Percentiles rank a stretch among this genome's conserved stretches.
Conservation (phyloP, 2,888 invertebrate genomes). For the Melanophora roralis region DNA sequence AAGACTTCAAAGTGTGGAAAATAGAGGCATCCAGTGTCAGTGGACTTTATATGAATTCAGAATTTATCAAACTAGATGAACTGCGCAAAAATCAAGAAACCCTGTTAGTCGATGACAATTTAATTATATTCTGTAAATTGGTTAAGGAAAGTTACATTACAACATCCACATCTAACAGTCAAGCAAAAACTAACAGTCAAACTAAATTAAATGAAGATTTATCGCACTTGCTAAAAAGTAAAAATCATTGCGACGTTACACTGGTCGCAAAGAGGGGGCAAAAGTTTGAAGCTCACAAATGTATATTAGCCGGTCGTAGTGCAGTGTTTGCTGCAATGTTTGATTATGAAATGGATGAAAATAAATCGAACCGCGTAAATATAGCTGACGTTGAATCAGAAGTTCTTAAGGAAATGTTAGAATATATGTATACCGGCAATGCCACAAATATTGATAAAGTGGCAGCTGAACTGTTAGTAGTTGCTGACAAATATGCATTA, state of each 20-base stretch:
- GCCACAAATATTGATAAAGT: conserved; percentile 97
- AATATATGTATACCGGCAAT: conserved; percentile 98
- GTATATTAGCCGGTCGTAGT: too few species aligned
- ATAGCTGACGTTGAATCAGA: conserved; percentile 98
- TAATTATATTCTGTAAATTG: too few species aligned
- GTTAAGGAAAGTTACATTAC: too few species aligned
- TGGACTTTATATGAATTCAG: conserved; percentile 77
- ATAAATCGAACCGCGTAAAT: conserved; percentile 96
- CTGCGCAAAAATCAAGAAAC: too few species aligned
- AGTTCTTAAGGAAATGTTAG: conserved; percentile 96
- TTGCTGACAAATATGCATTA: conserved; percentile 98
- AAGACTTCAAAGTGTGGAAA: not conserved
- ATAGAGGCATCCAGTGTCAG: not conserved
- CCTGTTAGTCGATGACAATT: too few species aligned
- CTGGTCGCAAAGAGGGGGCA: conserved; percentile 91
- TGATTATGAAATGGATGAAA: conserved; percentile 99
- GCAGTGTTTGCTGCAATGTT: too few species aligned
- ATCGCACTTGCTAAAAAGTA: conserved; percentile 87
- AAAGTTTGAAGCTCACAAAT: conserved; percentile 96
- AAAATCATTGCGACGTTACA: not conserved
- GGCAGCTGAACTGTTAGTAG: conserved; percentile 98
- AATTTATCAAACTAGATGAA: too few species aligned
- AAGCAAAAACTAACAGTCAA: too few species aligned
- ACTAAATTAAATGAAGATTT: too few species aligned
- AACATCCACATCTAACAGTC: too few species aligned